These are phyloP conservation scores for Psix sp. DNA, from an alignment of 1,140 invertebrate species.

Conservation along the genomic window DNA sequence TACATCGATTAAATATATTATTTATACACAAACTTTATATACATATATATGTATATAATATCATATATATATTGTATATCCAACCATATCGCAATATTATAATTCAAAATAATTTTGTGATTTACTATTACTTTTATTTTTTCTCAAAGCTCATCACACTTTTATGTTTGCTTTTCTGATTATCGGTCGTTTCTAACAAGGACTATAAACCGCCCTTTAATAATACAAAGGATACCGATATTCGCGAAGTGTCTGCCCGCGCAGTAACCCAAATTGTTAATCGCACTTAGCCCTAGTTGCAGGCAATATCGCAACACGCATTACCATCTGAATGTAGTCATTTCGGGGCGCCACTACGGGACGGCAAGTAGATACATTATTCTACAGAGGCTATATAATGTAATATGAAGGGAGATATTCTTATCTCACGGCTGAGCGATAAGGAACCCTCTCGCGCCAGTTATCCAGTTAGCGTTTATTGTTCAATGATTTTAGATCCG, in stretches of 20 bases:
- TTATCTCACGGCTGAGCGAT: constrained; percentile 70
- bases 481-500: constrained; percentile 75
- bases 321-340: constrained; percentile 76
- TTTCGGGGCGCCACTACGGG: constrained; percentile 62
- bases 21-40: too few species aligned
- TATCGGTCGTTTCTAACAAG: too few species aligned
- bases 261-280: constrained; percentile 73
- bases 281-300: constrained; percentile 70
- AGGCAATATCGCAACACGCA: constrained; percentile 72
- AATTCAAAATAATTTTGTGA: too few species aligned
- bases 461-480: constrained; percentile 77
- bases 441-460: constrained; percentile 69
- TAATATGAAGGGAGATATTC: constrained; percentile 70
- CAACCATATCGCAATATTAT: too few species aligned
- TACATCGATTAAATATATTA: too few species aligned
- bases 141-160: too few species aligned
- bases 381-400: constrained; percentile 72
- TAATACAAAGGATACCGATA: too few species aligned
- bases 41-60: too few species aligned
- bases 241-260: constrained; percentile 19
- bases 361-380: constrained; percentile 72
- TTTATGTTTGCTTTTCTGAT: too few species aligned
- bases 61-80: too few species aligned
- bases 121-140: too few species aligned
- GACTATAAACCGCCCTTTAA: too few species aligned